These are phyloP conservation scores for Semotilus atromaculatus DNA, from an alignment of 2,797 vertebrate genomes.

Conservation along the genomic window DNA sequence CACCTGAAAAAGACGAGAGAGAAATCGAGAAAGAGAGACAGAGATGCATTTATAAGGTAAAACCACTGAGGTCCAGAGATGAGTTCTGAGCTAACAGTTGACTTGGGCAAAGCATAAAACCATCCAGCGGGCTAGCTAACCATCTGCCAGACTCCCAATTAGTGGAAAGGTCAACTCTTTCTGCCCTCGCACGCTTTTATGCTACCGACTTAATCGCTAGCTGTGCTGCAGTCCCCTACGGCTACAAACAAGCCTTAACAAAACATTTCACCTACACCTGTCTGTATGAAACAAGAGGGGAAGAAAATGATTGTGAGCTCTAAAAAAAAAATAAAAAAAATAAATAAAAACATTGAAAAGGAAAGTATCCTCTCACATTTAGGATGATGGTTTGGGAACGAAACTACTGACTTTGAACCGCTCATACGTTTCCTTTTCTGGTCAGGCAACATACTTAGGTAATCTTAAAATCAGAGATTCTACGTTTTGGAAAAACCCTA, in stretches of 20 bases:
- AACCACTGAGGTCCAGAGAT: slow-evolving; percentile 13
- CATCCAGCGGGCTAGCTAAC: slow-evolving; percentile 46
- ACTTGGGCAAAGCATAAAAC: slow-evolving; percentile 42
- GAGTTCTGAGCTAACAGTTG: slow-evolving; percentile 14
- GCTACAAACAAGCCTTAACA: slow-evolving; percentile 68
- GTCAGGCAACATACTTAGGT: neutral
- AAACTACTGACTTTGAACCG: neutral
- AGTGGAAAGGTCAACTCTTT: slow-evolving; percentile 76
- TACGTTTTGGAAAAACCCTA: neutral
- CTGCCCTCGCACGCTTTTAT: slow-evolving; percentile 73
- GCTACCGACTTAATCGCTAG: slow-evolving; percentile 69
- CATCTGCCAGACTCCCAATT: slow-evolving; percentile 80
- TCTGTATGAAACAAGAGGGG: slow-evolving; percentile 36
- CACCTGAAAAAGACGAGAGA: slow-evolving; percentile 77
- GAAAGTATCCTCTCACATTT: slow-evolving; percentile 5
- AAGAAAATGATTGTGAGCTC: slow-evolving; percentile 38
- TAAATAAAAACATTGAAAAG: slow-evolving; percentile 50
- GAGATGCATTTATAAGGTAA: slow-evolving; percentile 32
- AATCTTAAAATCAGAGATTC: neutral
- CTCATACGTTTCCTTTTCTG: neutral
- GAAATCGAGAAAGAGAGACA: slow-evolving; percentile 9
- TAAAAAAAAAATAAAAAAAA: neutral
- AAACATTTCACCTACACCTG: slow-evolving; percentile 64
- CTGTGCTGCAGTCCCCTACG: slow-evolving; percentile 64
- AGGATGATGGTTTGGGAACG: neutral